Conservation (phyloP, 1,140 invertebrate species). For the Gryon sp. region DNA sequence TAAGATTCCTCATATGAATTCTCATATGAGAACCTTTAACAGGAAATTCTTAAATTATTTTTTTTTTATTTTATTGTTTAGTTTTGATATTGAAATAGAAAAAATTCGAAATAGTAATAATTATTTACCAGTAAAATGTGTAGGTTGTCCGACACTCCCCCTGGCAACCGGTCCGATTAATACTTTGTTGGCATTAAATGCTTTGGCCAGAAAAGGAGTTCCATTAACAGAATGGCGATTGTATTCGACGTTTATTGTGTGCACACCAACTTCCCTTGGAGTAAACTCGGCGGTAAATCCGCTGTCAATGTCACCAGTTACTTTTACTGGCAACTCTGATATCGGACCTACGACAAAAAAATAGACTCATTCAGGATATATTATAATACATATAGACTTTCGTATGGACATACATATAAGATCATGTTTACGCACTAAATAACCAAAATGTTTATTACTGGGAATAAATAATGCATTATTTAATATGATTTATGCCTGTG, state of each 20-base stretch:
- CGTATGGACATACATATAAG: too few species aligned
- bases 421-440: too few species aligned
- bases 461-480: too few species aligned
- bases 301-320: conserved; percentile 91
- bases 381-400: too few species aligned
- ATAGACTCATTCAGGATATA: background rate
- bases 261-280: conserved; percentile 92
- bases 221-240: conserved; percentile 93
- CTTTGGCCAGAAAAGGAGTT: conserved; percentile 95
- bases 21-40: too few species aligned
- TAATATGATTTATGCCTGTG: too few species aligned
- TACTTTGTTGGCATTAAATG: conserved; percentile 94
- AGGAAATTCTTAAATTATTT: background rate
- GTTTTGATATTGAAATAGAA: background rate
- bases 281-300: conserved; percentile 95
- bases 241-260: conserved; percentile 93
- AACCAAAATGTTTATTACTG: too few species aligned
- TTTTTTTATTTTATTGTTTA: too few species aligned
- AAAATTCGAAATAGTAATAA: background rate
- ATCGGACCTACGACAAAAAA: conserved; percentile 81
- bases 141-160: conserved; percentile 89
- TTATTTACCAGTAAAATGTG: conserved; percentile 88
- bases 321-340: conserved; percentile 89
- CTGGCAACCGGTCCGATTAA: conserved; percentile 91
- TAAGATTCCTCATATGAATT: too few species aligned